Percentiles rank a stretch among this genome's conserved stretches.
These are phyloP conservation scores for Forbesichthys papilliferus DNA, from an alignment of 2,113 vertebrate species.

Conservation along the genomic window DNA sequence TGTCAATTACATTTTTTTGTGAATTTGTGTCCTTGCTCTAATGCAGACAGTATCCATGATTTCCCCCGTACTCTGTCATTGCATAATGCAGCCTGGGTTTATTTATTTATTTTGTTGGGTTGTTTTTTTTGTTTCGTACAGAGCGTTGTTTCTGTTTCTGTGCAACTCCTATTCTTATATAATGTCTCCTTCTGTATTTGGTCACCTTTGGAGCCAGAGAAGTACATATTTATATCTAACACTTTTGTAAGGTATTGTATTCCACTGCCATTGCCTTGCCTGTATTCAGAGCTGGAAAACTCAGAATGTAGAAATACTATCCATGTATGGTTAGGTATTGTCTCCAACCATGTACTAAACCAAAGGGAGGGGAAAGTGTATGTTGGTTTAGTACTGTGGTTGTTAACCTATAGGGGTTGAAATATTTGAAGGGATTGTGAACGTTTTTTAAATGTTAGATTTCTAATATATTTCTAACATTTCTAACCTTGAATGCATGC, in stretches of 20 bases:
- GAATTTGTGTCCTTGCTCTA: conserved; percentile 34
- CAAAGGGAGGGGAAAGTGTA: no score
- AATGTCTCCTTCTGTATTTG: conserved; percentile 8
- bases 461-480: not conserved
- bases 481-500: no score
- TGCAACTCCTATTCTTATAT: conserved; percentile 15
- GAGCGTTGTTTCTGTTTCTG: conserved; percentile 13
- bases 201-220: not conserved
- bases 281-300: not conserved
- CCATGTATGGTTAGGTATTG: no score
- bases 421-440: not conserved
- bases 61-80: conserved; percentile 35
- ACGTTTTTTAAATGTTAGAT: not conserved
- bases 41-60: conserved; percentile 21
- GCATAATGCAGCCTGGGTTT: conserved; percentile 37
- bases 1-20: conserved; percentile 26
- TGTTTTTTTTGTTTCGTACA: conserved; percentile 27
- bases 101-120: conserved; percentile 8
- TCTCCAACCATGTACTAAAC: no score
- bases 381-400: not conserved
- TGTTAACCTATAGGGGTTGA: not conserved
- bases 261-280: not conserved
- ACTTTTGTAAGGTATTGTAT: not conserved
- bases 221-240: not conserved
- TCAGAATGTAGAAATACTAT: no score